Base-by-base conservation (phyloP, 1,140 invertebrate species). In the Metaphire vulgaris region DNA sequence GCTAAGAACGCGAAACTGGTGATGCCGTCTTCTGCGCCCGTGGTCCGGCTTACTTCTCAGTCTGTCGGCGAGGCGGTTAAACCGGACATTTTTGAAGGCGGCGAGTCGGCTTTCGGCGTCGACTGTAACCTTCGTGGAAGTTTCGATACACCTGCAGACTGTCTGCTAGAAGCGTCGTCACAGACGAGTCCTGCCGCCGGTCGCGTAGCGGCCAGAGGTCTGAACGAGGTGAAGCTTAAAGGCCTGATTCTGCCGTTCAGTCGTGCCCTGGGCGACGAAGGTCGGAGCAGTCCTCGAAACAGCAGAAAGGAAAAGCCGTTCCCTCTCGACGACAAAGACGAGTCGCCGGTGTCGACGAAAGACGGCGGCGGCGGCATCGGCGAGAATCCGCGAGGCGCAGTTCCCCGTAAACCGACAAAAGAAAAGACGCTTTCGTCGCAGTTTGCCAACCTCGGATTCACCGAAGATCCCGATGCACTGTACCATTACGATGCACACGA, bases 391-490 rank as follows among this genome's bases (percentile, higher is more conserved):
- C n/a, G n/a, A n/a, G n/a, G n/a, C n/a, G n/a, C n/a, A n/a, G n/a
- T n/a, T n/a, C n/a, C n/a, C n/a, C n/a, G n/a, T 6, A 56, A 56
- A 56, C 41, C 6, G 41, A 21, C 41, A 21, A 56, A 56, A 56
- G 41, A 73, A 41, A 73, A 41, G n/a, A 34, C 33, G 21, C 15
- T 28, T 1, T 26, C n/a, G 41, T 73, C 72, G 1, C 31, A 73
- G 34, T 73, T 73, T 73, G 72, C 72, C 14, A 73, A 73, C n/a
- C 30, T 73, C 16, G 72, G 72, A 31, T 73, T 73, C 33, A 73
- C 72, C 2, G 72, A 73, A 26, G 72, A 73, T 73, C 72, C 72
- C 0, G 72, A 73, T 56, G 72, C 72, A 0, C 12, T 56, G 41
- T 12, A 56, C 41, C 41, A 56, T 6, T 21, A 6, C 21, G 6